Conservation (phyloP, 2,888 invertebrate species). For the Caenorhabditis parvicauda region DNA sequence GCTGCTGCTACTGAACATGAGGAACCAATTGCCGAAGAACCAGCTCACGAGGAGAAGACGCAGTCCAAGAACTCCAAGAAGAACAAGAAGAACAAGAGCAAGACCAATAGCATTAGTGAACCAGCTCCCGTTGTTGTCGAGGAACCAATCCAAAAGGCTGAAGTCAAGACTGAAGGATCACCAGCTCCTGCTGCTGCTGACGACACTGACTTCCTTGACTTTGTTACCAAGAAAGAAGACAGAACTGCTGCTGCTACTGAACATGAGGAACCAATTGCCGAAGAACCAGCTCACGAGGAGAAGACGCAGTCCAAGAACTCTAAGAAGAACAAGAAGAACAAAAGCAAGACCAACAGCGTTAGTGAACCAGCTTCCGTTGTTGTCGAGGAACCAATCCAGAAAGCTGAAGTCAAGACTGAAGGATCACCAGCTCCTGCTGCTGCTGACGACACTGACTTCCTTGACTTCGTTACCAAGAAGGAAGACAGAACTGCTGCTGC, state of each 20-base stretch:
- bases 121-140: conserved; percentile 11
- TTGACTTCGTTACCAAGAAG: conserved; percentile 11
- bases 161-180: neutral
- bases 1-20: too few relatives aligned
- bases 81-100: conserved; percentile 17
- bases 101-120: conserved; percentile 12
- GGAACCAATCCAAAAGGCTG: neutral
- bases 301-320: conserved; percentile 11
- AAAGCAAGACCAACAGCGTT: conserved; percentile 20
- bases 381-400: conserved; percentile 2
- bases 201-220: conserved; percentile 26
- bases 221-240: conserved; percentile 19
- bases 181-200: conserved; percentile 14
- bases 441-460: conserved; percentile 11
- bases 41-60: conserved; percentile 12
- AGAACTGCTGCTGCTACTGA: too few relatives aligned
- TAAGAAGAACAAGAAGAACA: conserved; percentile 14
- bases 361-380: too few relatives aligned
- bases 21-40: conserved; percentile 7
- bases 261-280: neutral
- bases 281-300: conserved; percentile 4
- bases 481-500: too few relatives aligned
- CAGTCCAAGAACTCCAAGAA: conserved; percentile 17
- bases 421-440: too few relatives aligned
- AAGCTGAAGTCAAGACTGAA: too few relatives aligned